Conservation (phyloP, 2,888 invertebrate species). For the Spialia ferax region DNA sequence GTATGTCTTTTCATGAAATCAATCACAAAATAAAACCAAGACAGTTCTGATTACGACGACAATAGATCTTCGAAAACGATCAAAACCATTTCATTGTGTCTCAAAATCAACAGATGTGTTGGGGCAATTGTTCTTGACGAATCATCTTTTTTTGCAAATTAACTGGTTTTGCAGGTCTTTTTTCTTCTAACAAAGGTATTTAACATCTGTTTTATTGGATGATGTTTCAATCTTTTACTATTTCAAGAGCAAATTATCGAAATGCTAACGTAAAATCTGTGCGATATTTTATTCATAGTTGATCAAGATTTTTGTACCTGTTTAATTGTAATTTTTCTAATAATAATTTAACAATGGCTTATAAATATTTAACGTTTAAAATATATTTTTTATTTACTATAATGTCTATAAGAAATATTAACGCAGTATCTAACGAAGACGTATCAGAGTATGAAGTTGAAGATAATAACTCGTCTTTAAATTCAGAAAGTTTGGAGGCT, state of each 20-base stretch:
- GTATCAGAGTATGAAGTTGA: slow-evolving; percentile 36
- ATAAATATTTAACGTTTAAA: slow-evolving; percentile 8
- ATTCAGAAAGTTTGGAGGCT: slow-evolving; percentile 48
- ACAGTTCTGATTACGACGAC: not conserved
- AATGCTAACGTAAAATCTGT: not conserved
- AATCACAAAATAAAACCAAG: not conserved
- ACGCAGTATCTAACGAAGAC: slow-evolving; percentile 42
- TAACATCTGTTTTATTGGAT: slow-evolving; percentile 19
- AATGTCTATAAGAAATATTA: slow-evolving; percentile 16
- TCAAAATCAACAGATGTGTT: slow-evolving; percentile 19
- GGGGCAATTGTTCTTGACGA: slow-evolving; percentile 18
- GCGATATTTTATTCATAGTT: not conserved
- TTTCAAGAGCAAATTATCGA: slow-evolving; percentile 3
- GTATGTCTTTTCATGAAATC: not conserved
- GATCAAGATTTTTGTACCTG: not conserved
- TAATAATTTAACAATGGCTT: too few species aligned
- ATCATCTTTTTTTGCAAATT: slow-evolving; percentile 22
- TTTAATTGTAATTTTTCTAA: not conserved
- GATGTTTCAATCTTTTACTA: not conserved
- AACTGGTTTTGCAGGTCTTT: not conserved
- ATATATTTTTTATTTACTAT: slow-evolving; percentile 2
- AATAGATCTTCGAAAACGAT: slow-evolving; percentile 25
- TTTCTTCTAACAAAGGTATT: slow-evolving; percentile 11
- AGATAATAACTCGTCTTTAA: slow-evolving; percentile 43
- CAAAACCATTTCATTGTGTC: slow-evolving; percentile 28